phyloP scores from a whole-genome alignment of 1,140 invertebrate genomes.

The Pararge aegeria region DNA sequence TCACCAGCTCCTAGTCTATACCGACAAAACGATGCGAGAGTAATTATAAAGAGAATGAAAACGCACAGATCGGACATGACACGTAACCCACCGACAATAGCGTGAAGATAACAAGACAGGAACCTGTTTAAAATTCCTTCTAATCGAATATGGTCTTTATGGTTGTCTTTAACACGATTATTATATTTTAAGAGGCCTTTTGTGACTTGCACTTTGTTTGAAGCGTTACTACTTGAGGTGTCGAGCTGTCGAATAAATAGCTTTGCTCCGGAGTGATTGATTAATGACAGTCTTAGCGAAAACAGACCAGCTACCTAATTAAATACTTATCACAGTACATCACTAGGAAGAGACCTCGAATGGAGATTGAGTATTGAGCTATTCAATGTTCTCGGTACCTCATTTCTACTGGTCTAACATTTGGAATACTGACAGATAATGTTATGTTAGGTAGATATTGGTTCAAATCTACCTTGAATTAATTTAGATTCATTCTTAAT shows the following conservation, averaged over 20 bases:
- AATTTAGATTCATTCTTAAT: too few relatives aligned
- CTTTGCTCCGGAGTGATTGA: constrained; percentile 70
- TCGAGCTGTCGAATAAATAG: constrained; percentile 75
- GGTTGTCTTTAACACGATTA: constrained; percentile 80
- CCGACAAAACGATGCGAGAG: constrained; percentile 50
- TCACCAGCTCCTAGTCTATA: constrained; percentile 8
- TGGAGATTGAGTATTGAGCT: constrained; percentile 37
- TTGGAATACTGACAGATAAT: too few relatives aligned
- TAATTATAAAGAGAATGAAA: constrained; percentile 69
- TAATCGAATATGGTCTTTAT: constrained; percentile 79
- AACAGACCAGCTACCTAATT: constrained; percentile 74
- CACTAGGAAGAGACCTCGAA: constrained; percentile 37
- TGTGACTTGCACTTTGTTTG: constrained; percentile 77
- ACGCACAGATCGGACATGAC: constrained; percentile 60
- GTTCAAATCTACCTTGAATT: too few relatives aligned
- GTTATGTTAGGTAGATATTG: too few relatives aligned
- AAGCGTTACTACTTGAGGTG: constrained; percentile 56
- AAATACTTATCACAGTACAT: constrained; percentile 56
- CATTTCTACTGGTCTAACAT: not conserved
- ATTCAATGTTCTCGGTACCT: not conserved
- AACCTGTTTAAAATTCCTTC: constrained; percentile 74
- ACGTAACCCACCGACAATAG: constrained; percentile 66
- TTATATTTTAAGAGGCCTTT: constrained; percentile 79
- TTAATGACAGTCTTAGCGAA: constrained; percentile 75
- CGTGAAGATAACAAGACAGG: constrained; percentile 71